Base-by-base conservation (phyloP, 92 coral and sea anemone species). In the Muricea muricata region DNA sequence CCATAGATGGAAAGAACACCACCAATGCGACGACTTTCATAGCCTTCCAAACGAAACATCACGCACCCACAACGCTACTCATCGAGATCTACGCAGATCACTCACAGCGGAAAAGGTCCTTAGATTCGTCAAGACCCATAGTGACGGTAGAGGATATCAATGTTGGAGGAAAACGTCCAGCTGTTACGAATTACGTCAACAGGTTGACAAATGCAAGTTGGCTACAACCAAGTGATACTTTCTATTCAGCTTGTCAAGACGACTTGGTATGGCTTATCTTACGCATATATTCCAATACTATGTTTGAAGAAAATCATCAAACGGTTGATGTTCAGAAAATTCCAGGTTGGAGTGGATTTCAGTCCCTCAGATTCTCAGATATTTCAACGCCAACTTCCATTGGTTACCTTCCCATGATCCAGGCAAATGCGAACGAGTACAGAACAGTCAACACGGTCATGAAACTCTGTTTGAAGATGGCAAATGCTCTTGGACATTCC, bases 231-330 rank as follows among this genome's bases (percentile, higher is more conserved):
- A 71, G 75, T 65, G 63, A 63, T 37, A 78, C 81, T 84, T 69
- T 87, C 79, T 76, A 58, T 0, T 87, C 89, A 32, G 55, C 89
- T 57, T 69, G 84, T 42, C 87, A 67, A 72, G 84, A 82, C 42
- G 89, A 90, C 78, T 30, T 87, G 55, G 70, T 85, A 78, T 90
- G 91, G 89, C 76, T 87, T 88, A 63, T 78, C 10, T 80, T 91
- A 25, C 87, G 89, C 40, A 84, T 89, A 26, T 21, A 21, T 55
- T 55, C 65, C 18, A 55, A 55, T 55, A 21, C 65, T 10, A 55
- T 55, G 65, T n/a, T n/a, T n/a, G n/a, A 55, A 55, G 65, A 55
- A 55, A 55, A 10, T 55, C n/a, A 55, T 55, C 65, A 55, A 55
- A 10, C 65, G 65, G 25, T 55, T 55, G 65, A 13, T 55, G 65